Evolutionary conservation across 2,113 vertebrate species (phyloP).

Genomic region (Mionectes macconnelli): DNA sequence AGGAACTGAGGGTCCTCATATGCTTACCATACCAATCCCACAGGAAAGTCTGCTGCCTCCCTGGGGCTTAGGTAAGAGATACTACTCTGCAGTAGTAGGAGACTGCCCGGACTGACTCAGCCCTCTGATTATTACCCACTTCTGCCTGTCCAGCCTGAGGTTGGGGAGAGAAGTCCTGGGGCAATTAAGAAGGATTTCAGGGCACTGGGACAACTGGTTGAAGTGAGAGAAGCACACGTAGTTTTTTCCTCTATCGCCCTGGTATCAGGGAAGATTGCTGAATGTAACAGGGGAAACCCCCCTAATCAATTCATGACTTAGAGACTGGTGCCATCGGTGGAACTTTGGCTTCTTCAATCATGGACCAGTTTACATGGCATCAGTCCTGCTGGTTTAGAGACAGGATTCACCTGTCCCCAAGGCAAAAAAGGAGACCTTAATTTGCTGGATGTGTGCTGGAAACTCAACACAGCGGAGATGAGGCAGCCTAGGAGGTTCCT

Average conservation of each 20-base stretch:
- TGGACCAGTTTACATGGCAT: not conserved
- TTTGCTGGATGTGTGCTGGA: not conserved
- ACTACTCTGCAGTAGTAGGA: not conserved
- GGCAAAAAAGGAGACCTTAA: not conserved
- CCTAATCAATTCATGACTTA: not conserved
- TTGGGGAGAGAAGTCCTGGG: not conserved
- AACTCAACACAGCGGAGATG: not conserved
- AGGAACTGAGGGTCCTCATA: not conserved
- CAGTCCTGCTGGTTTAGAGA: not conserved
- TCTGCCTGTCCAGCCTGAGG: not conserved
- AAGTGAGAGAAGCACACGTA: not conserved
- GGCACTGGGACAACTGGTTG: not conserved
- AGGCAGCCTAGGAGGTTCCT: not conserved
- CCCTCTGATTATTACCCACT: not conserved
- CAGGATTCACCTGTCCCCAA: not conserved
- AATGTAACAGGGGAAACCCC: not conserved
- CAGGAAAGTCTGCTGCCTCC: not conserved
- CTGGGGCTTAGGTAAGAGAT: not conserved
- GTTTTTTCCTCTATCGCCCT: not conserved
- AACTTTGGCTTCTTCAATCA: not conserved
- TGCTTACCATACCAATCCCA: not conserved
- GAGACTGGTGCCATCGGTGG: not conserved
- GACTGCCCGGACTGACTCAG: not conserved
- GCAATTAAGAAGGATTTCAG: not conserved
- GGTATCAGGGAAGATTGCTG: not conserved